Base-by-base conservation (phyloP, 2,797 vertebrate genomes). In the Semaprochilodus insignis region DNA sequence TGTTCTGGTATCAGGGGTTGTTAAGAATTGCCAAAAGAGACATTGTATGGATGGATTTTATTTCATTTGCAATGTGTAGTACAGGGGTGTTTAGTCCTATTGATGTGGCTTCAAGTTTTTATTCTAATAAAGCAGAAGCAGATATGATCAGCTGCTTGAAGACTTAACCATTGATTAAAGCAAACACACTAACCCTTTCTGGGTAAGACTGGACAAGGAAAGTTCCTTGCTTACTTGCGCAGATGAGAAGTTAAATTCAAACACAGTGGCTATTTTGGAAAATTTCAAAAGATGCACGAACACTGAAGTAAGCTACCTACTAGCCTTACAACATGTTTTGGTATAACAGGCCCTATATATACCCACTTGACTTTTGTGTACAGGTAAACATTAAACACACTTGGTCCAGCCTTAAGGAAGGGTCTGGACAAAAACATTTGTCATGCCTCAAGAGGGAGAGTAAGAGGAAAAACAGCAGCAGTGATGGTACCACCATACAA, bases 371-470 rank as follows among this genome's bases (percentile, higher is more conserved):
- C 17, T 71, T 79, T 59, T 79, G 77, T 79, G 16, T 79, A 71
- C 66, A 79, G 54, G 77, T 71, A 80, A 80, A 80, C 78, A 80
- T 71, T 72, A 71, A 80, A 80, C 67, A 48, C n/a, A 54, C 55
- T 31, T 44, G 17, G 65, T 23, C 27, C n/a, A 59, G 54, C 54
- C 54, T 79, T 71, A 65, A 40, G 36, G 25, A 79, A 59, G 51
- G 34, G 16, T 13, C 52, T 21, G 70, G 25, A 71, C 69, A 70
- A 48, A 70, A 71, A 27, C 40, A 44, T 5, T n/a, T 8, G 51
- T 16, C 65, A 57, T 0, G 31, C 66, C 31, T 70, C 11, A 44
- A 70, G 21, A 69, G 36, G 5, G 54, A 60, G 19, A 51, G 21
- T 34, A 60, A 13, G 51, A 31, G 2, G 7, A 55, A 27, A 15